These are phyloP conservation scores for Gymnothorax reevesii DNA, from an alignment of 2,797 vertebrate species.

Conservation along the genomic window DNA sequence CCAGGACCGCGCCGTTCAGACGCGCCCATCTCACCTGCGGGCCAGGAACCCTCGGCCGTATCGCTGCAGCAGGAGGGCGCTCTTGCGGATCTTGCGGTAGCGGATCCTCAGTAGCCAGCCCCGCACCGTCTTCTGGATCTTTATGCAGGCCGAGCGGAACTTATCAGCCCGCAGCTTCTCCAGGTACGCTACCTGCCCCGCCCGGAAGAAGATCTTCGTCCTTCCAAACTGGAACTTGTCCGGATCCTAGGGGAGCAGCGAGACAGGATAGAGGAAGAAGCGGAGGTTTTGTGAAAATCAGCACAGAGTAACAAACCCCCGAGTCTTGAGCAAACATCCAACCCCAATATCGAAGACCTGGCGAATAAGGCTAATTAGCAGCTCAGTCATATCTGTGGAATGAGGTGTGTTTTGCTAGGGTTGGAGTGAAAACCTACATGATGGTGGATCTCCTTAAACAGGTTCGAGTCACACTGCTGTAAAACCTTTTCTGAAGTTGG, in stretches of 20 bases:
- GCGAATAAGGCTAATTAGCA: too few relatives aligned
- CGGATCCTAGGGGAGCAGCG: conserved; percentile 73
- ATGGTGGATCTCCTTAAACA: too few relatives aligned
- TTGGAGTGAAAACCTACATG: too few relatives aligned
- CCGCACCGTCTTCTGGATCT: conserved; percentile 90
- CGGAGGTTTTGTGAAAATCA: too few relatives aligned
- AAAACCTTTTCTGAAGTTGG: neutral
- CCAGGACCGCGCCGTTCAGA: too few relatives aligned
- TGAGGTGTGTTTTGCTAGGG: too few relatives aligned
- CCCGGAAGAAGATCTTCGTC: conserved; percentile 96
- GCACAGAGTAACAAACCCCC: too few relatives aligned
- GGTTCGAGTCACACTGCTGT: too few relatives aligned
- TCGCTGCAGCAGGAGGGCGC: conserved; percentile 77
- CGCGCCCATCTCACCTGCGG: conserved; percentile 75
- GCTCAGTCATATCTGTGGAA: too few relatives aligned
- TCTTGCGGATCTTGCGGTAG: conserved; percentile 74
- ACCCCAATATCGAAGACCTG: too few relatives aligned
- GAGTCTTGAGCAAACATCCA: too few relatives aligned
- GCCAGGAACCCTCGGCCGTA: conserved; percentile 80
- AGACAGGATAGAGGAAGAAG: neutral
- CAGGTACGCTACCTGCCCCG: conserved; percentile 94
- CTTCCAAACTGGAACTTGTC: conserved; percentile 96
- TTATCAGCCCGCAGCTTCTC: conserved; percentile 90
- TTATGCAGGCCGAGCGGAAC: conserved; percentile 89
- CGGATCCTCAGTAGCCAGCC: conserved; percentile 87